Base-by-base conservation (phyloP, 2,113 vertebrate species). In the Poeciliopsis occidentalis region DNA sequence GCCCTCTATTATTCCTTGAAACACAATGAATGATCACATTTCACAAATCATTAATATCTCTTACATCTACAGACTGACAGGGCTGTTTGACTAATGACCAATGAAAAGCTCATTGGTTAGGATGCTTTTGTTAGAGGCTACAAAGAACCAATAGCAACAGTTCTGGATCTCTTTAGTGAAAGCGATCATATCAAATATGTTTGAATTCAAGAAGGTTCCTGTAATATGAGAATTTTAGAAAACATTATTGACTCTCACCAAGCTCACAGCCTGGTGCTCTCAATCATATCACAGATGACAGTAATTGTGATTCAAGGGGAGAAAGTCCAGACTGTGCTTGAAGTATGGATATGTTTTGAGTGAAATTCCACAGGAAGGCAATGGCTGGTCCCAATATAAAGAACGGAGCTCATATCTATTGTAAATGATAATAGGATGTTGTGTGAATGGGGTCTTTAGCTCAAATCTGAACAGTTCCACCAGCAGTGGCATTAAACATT, bases 31-130 rank as follows among this genome's bases (percentile, higher is more conserved):
- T 73, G 51, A 79, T 81, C 11, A 61, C 47, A 57, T 44, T 65
- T 70, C 64, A 61, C 54, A n/a, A 66, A 69, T 73, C 73, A 79
- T 84, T 77, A 86, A 75, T 72, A 64, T 71, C 37, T 57, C 51
- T 27, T 76, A 62, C 67, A 79, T 79, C 70, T 39, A 69, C 22
- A 67, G 70, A 11, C 32, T 73, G 76, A 76, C 79, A 82, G 19
- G 37, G 32, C 31, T 34, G 22, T 77, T 57, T 76, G 63, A 84
- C 37, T 44, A 73, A 87, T 87, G 78, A 30, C 27, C 39, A 79
- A 71, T 84, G 39, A 80, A 79, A 79, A 30, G 57, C 69, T 77
- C n/a, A 1, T 71, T 24, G 12, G 37, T 79, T 70, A 57, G 67
- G 57, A 37, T 11, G 8, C 44, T 41, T 75, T 70, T 64, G 75